Percentiles rank a stretch among this genome's conserved stretches.
phyloP scores from a whole-genome alignment of 2,113 vertebrate genomes.

The Turdus rufiventris region DNA sequence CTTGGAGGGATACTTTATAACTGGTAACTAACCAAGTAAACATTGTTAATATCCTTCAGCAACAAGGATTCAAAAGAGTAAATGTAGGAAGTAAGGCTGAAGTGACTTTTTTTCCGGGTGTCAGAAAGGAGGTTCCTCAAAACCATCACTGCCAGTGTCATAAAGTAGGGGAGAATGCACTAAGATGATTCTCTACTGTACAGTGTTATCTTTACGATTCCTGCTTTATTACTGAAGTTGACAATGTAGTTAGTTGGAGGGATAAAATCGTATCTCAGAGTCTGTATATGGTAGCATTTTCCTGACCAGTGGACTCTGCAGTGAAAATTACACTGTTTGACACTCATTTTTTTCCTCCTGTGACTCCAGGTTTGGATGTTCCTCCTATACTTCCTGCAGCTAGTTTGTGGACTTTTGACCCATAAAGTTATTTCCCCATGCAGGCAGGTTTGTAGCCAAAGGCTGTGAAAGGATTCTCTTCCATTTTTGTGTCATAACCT shows the following conservation, averaged over 20 bases:
- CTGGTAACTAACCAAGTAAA: not conserved
- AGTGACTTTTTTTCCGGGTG: not conserved
- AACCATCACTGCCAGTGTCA: not conserved
- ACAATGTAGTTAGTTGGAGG: not conserved
- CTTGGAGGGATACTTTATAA: not conserved
- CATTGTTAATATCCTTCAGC: not conserved
- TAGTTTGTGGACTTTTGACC: not conserved
- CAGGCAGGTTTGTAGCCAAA: rapidly evolving
- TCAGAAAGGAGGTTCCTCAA: not conserved
- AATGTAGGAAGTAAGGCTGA: not conserved
- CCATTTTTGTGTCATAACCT: not conserved
- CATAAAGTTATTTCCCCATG: not conserved
- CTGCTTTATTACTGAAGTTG: not conserved
- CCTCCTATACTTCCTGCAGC: not conserved
- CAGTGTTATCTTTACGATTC: not conserved
- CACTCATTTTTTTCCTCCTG: not conserved
- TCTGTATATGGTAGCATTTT: not conserved
- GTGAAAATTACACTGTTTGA: not conserved
- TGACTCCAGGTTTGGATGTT: not conserved
- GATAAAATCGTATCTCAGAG: not conserved
- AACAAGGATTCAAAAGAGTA: not conserved
- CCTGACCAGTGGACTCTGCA: not conserved
- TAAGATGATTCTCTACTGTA: not conserved
- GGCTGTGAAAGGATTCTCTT: not conserved
- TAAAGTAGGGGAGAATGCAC: not conserved